Conservation (phyloP, 2,888 invertebrate genomes). For the Cantharis rustica region DNA sequence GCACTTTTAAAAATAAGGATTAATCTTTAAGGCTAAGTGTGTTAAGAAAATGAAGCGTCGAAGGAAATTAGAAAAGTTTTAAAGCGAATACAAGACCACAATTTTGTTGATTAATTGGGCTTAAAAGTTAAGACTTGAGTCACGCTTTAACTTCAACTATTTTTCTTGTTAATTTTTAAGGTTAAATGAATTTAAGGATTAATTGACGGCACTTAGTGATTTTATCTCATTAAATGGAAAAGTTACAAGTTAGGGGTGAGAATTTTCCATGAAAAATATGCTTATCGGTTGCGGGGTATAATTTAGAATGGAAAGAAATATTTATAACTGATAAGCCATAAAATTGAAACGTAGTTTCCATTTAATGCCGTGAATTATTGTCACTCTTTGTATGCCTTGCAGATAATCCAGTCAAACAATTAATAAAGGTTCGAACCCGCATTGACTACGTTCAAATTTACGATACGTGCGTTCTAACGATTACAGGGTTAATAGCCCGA, state of each 20-base stretch:
- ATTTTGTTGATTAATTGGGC: conserved; percentile 1
- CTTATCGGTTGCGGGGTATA: too few species aligned
- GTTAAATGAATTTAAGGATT: neutral
- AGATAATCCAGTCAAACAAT: neutral
- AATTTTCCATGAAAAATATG: neutral
- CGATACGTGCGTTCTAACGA: neutral
- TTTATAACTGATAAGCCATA: neutral
- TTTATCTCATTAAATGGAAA: neutral
- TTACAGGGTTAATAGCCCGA: conserved; percentile 1
- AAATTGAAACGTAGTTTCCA: neutral
- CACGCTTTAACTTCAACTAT: neutral
- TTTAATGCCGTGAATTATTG: neutral
- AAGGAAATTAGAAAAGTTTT: conserved; percentile 11
- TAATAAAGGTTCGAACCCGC: neutral
- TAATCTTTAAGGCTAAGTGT: neutral
- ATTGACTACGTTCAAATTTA: neutral
- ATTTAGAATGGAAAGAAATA: neutral
- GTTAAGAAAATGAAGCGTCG: neutral
- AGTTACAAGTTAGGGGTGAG: neutral
- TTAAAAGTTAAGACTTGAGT: neutral
- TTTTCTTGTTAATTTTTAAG: neutral
- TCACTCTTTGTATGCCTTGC: neutral
- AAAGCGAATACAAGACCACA: neutral
- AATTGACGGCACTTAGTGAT: neutral
- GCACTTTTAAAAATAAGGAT: conserved; percentile 1